Conservation (phyloP, 2,888 invertebrate species). For the Quadroppia sp. region DNA sequence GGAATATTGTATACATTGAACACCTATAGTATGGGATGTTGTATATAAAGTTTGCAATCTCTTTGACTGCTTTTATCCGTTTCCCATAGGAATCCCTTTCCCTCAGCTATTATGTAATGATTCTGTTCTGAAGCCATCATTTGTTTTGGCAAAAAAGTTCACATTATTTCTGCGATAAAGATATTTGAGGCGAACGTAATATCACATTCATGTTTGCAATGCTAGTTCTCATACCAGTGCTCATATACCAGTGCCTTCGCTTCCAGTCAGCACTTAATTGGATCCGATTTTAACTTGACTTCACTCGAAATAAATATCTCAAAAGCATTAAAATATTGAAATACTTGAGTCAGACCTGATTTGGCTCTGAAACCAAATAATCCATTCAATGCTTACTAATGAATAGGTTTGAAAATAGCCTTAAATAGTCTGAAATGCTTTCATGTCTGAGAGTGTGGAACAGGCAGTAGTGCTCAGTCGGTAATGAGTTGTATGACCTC, state of each 20-base stretch:
- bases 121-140: conserved; percentile 13
- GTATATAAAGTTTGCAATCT: conserved; percentile 11
- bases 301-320: background rate
- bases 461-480: too few relatives aligned
- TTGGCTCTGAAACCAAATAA: background rate
- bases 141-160: conserved; percentile 1
- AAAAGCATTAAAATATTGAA: background rate
- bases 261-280: background rate
- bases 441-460: too few relatives aligned
- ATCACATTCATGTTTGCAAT: conserved; percentile 1
- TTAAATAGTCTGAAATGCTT: too few relatives aligned
- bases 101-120: conserved; percentile 27
- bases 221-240: background rate
- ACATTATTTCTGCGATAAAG: conserved; percentile 22
- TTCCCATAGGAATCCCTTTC: conserved; percentile 23
- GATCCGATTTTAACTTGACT: background rate
- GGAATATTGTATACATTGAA: background rate
- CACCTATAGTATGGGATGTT: conserved; percentile 10
- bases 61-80: conserved; percentile 18
- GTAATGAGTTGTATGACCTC: background rate
- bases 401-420: too few relatives aligned
- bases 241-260: background rate
- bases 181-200: conserved; percentile 7
- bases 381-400: background rate
- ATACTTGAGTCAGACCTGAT: background rate